Evolutionary conservation across 2,888 invertebrate species (phyloP), one percentile per base, ranked within the genome.

Genomic region (Hydrotaea cyrtoneurina): DNA sequence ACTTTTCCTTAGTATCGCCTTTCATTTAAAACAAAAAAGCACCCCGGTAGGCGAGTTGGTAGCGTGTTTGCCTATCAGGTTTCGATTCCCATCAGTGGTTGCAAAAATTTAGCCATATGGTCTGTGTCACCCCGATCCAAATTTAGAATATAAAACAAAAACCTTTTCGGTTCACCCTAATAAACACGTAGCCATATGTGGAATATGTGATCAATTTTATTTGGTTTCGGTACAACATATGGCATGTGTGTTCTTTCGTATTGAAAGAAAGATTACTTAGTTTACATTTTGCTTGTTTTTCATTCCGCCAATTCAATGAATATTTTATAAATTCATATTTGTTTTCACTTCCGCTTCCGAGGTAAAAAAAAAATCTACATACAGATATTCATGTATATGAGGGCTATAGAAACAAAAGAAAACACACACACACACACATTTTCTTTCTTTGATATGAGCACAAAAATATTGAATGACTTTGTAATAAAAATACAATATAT

Each of bases 251-350:
- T 50, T n/a, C 50, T 50, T n/a, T 50, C 7, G n/a, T n/a, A 50
- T 50, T 50, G 50, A 50, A 50, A 50, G 50, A 50, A 50, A 50
- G 15, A 50, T 50, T 50, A 50, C 50, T 50, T 50, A n/a, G n/a
- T n/a, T 50, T 13, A 50, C 50, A 50, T 15, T n/a, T 50, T 50
- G 13, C 7, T 50, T 50, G n/a, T n/a, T 50, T 50, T 50, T 50
- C 50, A 50, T 50, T 5, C 50, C 8, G n/a, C 13, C 15, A 19
- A 66, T 66, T 66, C 66, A 66, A 66, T 66, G 66, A 66, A 66
- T 66, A 66, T 66, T 66, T 66, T 31, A 66, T 66, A 66, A 66
- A 43, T 66, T 66, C 66, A 66, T 66, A 66, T 66, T 39, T 66
- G 43, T 19, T 66, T 43, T 55, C 55, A 21, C 55, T 55, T 21